These are phyloP conservation scores for Rhyzopertha dominica DNA, from an alignment of 1,140 invertebrate genomes.

Conservation along the genomic window DNA sequence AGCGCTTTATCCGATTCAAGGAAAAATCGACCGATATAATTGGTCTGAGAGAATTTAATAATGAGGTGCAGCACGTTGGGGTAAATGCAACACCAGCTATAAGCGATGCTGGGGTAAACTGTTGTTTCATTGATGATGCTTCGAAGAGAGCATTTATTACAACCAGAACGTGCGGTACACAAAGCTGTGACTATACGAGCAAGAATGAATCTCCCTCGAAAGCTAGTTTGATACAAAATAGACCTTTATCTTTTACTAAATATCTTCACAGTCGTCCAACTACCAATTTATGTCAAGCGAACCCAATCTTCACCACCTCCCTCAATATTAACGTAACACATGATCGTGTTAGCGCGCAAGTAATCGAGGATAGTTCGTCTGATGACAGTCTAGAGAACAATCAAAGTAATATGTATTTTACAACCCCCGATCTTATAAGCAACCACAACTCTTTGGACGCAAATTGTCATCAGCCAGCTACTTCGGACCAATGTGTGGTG, in stretches of 20 bases:
- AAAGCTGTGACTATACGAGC: conserved; percentile 26
- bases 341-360: conserved; percentile 39
- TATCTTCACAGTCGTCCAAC: conserved; percentile 25
- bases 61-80: conserved; percentile 37
- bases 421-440: conserved; percentile 40
- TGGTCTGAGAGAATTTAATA: conserved; percentile 47
- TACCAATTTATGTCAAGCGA: conserved; percentile 30
- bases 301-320: conserved; percentile 41
- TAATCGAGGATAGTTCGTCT: conserved; percentile 44
- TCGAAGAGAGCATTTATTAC: conserved; percentile 37
- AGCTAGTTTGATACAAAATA: too few relatives aligned
- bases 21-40: conserved; percentile 53
- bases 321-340: conserved; percentile 54
- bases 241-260: conserved; percentile 32
- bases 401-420: conserved; percentile 25
- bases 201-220: neutral
- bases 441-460: conserved; percentile 42
- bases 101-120: conserved; percentile 7
- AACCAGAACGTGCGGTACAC: conserved; percentile 44
- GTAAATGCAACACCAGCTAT: conserved; percentile 17
- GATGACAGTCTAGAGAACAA: conserved; percentile 43
- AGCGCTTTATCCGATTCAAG: conserved; percentile 50
- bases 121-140: conserved; percentile 31
- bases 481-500: too few relatives aligned
- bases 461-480: conserved; percentile 8